These are phyloP conservation scores for Charanyca ferruginea DNA, from an alignment of 2,888 invertebrate species.

Conservation along the genomic window DNA sequence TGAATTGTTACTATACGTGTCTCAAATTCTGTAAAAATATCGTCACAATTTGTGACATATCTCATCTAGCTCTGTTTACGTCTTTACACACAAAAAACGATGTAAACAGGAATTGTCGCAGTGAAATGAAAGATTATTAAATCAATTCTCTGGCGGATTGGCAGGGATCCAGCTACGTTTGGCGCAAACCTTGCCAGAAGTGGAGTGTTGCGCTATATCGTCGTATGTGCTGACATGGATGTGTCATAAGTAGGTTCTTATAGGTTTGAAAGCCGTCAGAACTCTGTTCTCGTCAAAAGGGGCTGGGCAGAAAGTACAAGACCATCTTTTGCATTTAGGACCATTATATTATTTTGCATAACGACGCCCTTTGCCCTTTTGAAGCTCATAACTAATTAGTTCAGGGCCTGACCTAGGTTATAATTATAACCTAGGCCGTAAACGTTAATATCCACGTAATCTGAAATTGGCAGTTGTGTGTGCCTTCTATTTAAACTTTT, in stretches of 20 bases:
- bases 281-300: neutral
- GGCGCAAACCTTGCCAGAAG: constrained; percentile 56
- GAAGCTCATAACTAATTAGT: neutral
- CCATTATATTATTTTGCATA: neutral
- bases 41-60: neutral
- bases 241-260: constrained; percentile 43
- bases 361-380: neutral
- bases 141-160: constrained; percentile 61
- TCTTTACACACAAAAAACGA: constrained; percentile 12
- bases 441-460: neutral
- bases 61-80: too few species aligned
- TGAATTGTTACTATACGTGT: neutral
- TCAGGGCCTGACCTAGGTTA: neutral
- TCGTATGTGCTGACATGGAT: constrained; percentile 40
- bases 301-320: neutral
- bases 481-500: too few species aligned
- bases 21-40: neutral
- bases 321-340: neutral
- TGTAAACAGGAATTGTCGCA: constrained; percentile 62
- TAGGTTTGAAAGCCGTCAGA: constrained; percentile 6
- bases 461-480: neutral
- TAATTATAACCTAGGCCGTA: neutral
- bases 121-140: constrained; percentile 62
- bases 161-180: constrained; percentile 57
- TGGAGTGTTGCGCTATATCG: constrained; percentile 34